Evolutionary conservation across 2,888 invertebrate species (phyloP).

Genomic region (Melinaea menophilus): DNA sequence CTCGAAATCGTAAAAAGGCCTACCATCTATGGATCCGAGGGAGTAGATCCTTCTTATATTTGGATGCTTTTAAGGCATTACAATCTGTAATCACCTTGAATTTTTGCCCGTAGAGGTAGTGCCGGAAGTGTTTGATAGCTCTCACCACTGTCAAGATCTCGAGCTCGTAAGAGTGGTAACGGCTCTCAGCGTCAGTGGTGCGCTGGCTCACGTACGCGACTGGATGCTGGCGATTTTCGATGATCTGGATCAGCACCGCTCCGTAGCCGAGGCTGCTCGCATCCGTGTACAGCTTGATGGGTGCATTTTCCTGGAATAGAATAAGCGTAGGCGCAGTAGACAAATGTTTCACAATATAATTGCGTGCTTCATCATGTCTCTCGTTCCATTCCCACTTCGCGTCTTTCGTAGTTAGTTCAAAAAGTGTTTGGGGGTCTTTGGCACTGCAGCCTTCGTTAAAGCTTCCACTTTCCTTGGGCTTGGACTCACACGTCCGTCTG

Average conservation of each 20-base stretch:
- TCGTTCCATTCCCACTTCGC: conserved; percentile 12
- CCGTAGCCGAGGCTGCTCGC: conserved; percentile 21
- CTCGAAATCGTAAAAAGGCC: no score
- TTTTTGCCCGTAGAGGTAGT: no score
- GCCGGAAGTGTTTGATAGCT: background rate
- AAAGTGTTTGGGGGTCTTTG: no score
- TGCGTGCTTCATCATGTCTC: conserved; percentile 10
- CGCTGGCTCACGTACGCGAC: conserved; percentile 26
- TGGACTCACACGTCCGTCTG: no score
- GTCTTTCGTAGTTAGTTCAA: no score
- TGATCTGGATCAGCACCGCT: conserved; percentile 17
- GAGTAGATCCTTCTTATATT: no score
- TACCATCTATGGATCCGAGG: no score
- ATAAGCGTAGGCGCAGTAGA: conserved; percentile 11
- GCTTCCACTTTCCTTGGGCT: no score
- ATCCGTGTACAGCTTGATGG: conserved; percentile 18
- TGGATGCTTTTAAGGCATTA: no score
- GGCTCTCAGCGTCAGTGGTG: conserved; percentile 24
- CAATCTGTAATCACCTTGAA: background rate
- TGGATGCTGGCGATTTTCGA: conserved; percentile 13
- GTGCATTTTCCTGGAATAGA: conserved; percentile 15
- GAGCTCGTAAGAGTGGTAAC: conserved; percentile 32
- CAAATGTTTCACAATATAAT: conserved; percentile 11
- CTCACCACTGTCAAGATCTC: conserved; percentile 31
- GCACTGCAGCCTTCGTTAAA: no score